A percentile compares a stretch with the other conserved stretches of the same genome.
Conservation (phyloP, 2,113 vertebrate species). For the Chaetodon trifascialis region DNA sequence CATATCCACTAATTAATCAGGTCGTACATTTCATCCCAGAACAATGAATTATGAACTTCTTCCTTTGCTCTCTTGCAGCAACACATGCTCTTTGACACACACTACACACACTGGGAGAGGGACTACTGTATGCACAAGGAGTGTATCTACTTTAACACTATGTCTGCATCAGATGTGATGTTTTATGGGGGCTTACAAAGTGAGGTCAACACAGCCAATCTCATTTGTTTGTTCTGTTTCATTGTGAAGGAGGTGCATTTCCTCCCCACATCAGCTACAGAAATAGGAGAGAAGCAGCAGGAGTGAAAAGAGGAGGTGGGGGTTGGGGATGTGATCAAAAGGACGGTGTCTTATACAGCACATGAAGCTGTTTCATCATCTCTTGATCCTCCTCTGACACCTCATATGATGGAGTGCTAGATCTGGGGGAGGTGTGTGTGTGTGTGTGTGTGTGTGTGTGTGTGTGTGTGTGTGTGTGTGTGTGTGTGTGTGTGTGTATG, state of each 20-base stretch:
- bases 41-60: slow-evolving; percentile 54
- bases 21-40: slow-evolving; percentile 51
- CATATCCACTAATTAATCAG: slow-evolving; percentile 61
- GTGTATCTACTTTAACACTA: slow-evolving; percentile 31
- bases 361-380: slow-evolving; percentile 69
- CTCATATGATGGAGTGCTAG: slow-evolving; percentile 52
- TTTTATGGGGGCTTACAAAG: slow-evolving; percentile 68
- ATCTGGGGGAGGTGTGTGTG: slow-evolving; percentile 7
- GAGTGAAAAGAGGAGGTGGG: slow-evolving; percentile 4
- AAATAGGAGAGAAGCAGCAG: slow-evolving; percentile 46
- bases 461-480: too few species aligned
- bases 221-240: slow-evolving; percentile 77
- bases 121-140: slow-evolving; percentile 11
- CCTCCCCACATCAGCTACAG: slow-evolving; percentile 44
- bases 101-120: slow-evolving; percentile 7
- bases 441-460: slow-evolving; percentile 24
- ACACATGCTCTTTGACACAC: neutral
- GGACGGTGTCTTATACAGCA: slow-evolving; percentile 30
- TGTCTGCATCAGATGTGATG: slow-evolving; percentile 24
- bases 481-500: slow-evolving; percentile 13
- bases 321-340: slow-evolving; percentile 57
- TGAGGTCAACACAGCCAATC: slow-evolving; percentile 69
- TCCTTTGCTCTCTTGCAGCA: slow-evolving; percentile 2
- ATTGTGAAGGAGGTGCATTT: slow-evolving; percentile 66
- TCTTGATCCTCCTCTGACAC: slow-evolving; percentile 59